A percentile compares a stretch with the other conserved stretches of the same genome.
phyloP scores from a whole-genome alignment of 2,888 invertebrate species.

The Dasysyrphus tricinctus region DNA sequence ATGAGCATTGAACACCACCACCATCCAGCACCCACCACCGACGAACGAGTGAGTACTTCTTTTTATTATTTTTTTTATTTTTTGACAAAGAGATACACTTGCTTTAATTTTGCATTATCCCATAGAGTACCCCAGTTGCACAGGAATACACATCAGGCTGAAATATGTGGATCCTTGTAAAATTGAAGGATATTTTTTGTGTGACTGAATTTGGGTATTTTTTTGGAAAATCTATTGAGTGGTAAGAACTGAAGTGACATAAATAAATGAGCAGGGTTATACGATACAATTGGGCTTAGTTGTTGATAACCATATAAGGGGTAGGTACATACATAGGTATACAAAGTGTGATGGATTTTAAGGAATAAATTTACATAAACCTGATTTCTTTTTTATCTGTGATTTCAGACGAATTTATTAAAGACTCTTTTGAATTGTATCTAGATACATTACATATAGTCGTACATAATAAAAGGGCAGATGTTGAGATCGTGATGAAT shows the following conservation, averaged over 20 bases:
- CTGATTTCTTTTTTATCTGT: constrained; percentile 38
- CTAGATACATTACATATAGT: too few relatives aligned
- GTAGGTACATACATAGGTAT: not conserved
- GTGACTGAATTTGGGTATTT: constrained; percentile 24
- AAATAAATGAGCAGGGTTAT: constrained; percentile 70
- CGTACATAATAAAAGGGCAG: constrained; percentile 1
- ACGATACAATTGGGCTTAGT: constrained; percentile 66
- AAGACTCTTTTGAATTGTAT: constrained; percentile 13
- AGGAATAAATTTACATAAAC: constrained; percentile 66
- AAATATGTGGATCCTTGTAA: constrained; percentile 45
- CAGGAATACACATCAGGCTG: constrained; percentile 30
- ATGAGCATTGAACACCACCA: not conserved
- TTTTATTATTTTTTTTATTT: constrained; percentile 29
- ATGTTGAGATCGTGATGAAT: constrained; percentile 21
- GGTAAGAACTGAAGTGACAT: constrained; percentile 72
- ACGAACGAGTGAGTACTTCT: not conserved
- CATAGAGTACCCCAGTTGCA: not conserved
- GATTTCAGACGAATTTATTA: constrained; percentile 40
- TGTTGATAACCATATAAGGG: constrained; percentile 31
- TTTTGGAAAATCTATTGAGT: constrained; percentile 64
- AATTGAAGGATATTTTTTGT: constrained; percentile 56
- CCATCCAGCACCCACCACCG: not conserved
- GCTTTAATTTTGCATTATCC: constrained; percentile 72
- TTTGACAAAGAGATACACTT: constrained; percentile 59
- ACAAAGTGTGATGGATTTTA: constrained; percentile 64